A percentile compares a stretch with the other conserved stretches of the same genome.
These are phyloP conservation scores for Acleris cristana DNA, from an alignment of 2,888 invertebrate species.

Conservation along the genomic window DNA sequence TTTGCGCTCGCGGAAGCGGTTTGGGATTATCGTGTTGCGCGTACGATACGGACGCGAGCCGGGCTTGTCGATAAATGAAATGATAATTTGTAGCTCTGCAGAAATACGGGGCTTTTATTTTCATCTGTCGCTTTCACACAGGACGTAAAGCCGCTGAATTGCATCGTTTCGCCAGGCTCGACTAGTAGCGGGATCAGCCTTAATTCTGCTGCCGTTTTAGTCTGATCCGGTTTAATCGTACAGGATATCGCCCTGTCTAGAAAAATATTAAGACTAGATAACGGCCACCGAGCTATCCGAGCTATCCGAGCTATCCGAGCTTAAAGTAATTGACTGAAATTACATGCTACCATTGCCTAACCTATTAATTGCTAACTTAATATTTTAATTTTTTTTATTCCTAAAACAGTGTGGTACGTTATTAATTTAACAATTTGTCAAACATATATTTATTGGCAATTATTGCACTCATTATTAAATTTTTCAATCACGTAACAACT, in stretches of 20 bases:
- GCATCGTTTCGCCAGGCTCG: conserved; percentile 35
- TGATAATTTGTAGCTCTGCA: conserved; percentile 35
- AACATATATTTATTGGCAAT: no score
- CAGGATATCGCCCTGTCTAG: conserved; percentile 53
- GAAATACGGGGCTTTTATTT: conserved; percentile 27
- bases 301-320: not conserved
- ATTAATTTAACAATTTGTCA: no score
- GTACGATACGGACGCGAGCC: conserved; percentile 10
- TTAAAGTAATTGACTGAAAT: conserved; percentile 1
- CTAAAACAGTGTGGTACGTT: no score
- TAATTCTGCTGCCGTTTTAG: conserved; percentile 57
- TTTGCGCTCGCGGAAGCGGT: conserved; percentile 2
- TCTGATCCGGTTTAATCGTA: conserved; percentile 61
- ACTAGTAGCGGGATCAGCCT: conserved; percentile 50
- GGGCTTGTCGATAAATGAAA: conserved; percentile 26
- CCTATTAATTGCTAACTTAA: no score
- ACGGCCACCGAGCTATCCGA: no score
- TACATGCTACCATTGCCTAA: not conserved
- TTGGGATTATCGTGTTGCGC: conserved; percentile 23
- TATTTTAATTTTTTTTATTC: no score
- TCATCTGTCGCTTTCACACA: conserved; percentile 33
- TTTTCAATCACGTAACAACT: no score
- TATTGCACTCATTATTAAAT: no score
- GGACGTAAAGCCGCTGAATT: conserved; percentile 35
- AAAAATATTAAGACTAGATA: conserved; percentile 48